phyloP scores from a whole-genome alignment of 2,888 invertebrate species.

The Ganaspis brasiliensis region DNA sequence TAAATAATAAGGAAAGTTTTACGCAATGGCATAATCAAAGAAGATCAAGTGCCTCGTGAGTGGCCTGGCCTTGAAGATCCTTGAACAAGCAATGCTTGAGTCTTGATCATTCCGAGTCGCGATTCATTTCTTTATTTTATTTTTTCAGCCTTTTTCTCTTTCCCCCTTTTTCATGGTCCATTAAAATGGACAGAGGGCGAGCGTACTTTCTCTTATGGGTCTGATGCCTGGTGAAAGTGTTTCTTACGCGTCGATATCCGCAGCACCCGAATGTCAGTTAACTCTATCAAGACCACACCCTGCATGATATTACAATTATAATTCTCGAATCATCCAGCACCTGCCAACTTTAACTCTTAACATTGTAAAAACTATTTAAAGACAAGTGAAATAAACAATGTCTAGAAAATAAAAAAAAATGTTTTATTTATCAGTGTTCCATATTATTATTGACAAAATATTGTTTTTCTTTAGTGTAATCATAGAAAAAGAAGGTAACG shows the following conservation, averaged over 20 bases:
- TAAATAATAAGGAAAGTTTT: conserved; percentile 41
- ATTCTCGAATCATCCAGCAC: neutral
- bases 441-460: too few relatives aligned
- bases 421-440: too few relatives aligned
- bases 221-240: conserved; percentile 58
- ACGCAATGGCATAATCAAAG: conserved; percentile 38
- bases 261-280: conserved; percentile 28
- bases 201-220: conserved; percentile 58
- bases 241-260: conserved; percentile 41
- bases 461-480: too few relatives aligned
- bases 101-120: conserved; percentile 46
- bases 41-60: conserved; percentile 42
- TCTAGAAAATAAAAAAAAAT: neutral
- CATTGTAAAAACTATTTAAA: too few relatives aligned
- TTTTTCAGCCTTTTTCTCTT: neutral
- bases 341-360: neutral
- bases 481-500: too few relatives aligned
- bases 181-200: conserved; percentile 45
- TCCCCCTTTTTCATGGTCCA: conserved; percentile 55
- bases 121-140: neutral
- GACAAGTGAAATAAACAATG: neutral
- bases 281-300: conserved; percentile 20
- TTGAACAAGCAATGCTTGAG: conserved; percentile 54
- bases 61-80: conserved; percentile 59
- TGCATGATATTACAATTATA: conserved; percentile 5